Evolutionary conservation across 2,113 vertebrate species (phyloP).

Genomic region (Apistogramma diplotaenia): DNA sequence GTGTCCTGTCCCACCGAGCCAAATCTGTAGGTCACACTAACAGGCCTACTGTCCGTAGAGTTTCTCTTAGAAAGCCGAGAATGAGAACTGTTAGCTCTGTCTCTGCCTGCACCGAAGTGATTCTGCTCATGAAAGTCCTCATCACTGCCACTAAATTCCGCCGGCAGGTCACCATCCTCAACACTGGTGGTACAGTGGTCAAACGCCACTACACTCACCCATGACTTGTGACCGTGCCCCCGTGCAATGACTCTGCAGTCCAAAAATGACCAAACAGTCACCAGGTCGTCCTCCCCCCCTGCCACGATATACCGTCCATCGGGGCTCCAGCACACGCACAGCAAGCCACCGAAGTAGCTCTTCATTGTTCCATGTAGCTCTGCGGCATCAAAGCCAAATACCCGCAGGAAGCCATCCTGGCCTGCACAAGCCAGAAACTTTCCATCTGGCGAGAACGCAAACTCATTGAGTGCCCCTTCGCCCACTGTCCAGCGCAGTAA

Average conservation of each 20-base stretch:
- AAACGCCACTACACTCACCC: conserved; percentile 98
- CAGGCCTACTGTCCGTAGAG: conserved; percentile 94
- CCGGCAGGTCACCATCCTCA: conserved; percentile 89
- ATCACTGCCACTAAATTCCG: conserved; percentile 94
- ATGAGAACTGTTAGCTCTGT: conserved; percentile 92
- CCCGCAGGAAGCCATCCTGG: conserved; percentile 96
- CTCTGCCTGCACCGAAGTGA: conserved; percentile 87
- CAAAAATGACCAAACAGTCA: conserved; percentile 96
- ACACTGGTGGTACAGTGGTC: conserved; percentile 97
- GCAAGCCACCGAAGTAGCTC: conserved; percentile 97
- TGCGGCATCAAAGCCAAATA: conserved; percentile 95
- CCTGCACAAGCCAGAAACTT: conserved; percentile 96
- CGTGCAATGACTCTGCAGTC: conserved; percentile 95
- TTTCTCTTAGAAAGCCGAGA: conserved; percentile 95
- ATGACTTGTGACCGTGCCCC: conserved; percentile 96
- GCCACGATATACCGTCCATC: conserved; percentile 97
- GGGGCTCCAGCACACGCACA: conserved; percentile 98
- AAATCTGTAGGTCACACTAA: conserved; percentile 95
- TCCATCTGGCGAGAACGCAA: conserved; percentile 96
- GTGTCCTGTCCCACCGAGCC: conserved; percentile 99
- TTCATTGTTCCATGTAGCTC: conserved; percentile 98
- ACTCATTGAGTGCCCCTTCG: conserved; percentile 96
- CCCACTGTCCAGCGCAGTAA: conserved; percentile 97
- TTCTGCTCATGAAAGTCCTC: conserved; percentile 96
- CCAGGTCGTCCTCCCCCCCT: conserved; percentile 96